phyloP scores from a whole-genome alignment of 2,797 vertebrate species.

The Notolepis coatsorum region DNA sequence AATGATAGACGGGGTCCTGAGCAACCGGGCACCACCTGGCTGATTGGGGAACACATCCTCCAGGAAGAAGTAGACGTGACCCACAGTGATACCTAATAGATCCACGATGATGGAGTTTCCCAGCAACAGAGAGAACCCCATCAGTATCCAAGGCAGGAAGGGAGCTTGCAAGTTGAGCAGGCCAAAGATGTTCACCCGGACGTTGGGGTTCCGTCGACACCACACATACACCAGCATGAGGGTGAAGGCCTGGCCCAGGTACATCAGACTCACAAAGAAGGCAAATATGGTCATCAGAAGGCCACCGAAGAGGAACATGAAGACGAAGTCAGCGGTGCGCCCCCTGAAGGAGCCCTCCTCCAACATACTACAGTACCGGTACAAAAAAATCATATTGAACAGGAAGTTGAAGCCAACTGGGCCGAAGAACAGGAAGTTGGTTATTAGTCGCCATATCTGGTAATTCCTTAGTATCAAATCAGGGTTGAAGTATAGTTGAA shows the following conservation, averaged over 20 bases:
- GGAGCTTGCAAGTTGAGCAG: constrained; percentile 98
- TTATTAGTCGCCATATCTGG: constrained; percentile 98
- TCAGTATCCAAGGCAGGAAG: constrained; percentile 97
- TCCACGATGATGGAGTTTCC: constrained; percentile 99
- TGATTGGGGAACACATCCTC: constrained; percentile 98
- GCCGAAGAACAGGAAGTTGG: constrained; percentile 99
- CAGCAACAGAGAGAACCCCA: constrained; percentile 96
- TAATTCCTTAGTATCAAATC: constrained; percentile 97
- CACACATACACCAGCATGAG: constrained; percentile 99
- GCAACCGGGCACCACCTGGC: constrained; percentile 93
- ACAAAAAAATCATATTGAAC: constrained; percentile 99
- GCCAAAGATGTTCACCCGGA: constrained; percentile 99
- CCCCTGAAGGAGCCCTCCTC: constrained; percentile 98
- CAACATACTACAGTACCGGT: constrained; percentile 98
- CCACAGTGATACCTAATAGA: constrained; percentile 96
- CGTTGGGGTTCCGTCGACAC: constrained; percentile 96
- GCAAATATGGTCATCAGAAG: constrained; percentile 98
- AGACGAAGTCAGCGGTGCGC: constrained; percentile 97
- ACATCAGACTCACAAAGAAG: constrained; percentile 95
- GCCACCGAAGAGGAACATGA: constrained; percentile 99
- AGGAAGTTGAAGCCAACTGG: constrained; percentile 99
- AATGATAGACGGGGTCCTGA: constrained; percentile 93
- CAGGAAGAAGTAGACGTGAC: constrained; percentile 97
- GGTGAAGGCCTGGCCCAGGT: constrained; percentile 97
- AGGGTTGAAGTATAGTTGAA: constrained; percentile 98